Conservation (phyloP, 2,113 vertebrate species). For the Caranx melampygus region DNA sequence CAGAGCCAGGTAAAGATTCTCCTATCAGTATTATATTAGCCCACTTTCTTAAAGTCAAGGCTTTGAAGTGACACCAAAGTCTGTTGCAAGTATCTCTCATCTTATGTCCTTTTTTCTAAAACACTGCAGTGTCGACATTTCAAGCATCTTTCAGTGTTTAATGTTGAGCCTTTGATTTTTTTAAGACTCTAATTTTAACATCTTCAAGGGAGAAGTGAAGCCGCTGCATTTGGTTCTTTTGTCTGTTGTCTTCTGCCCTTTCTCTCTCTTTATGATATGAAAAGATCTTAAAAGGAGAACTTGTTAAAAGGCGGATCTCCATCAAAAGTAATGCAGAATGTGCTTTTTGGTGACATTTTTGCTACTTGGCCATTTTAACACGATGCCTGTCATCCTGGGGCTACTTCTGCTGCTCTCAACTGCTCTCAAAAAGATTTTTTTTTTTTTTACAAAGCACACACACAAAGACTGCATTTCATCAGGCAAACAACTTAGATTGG, state of each 20-base stretch:
- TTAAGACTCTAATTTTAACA: conserved; percentile 84
- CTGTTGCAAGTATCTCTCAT: conserved; percentile 81
- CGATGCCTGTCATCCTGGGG: conserved; percentile 71
- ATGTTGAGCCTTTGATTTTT: conserved; percentile 83
- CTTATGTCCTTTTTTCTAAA: conserved; percentile 78
- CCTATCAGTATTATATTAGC: conserved; percentile 77
- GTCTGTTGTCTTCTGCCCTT: conserved; percentile 80
- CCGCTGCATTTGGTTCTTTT: conserved; percentile 79
- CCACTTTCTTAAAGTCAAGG: conserved; percentile 77
- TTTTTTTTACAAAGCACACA: conserved; percentile 60
- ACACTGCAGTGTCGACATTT: conserved; percentile 82
- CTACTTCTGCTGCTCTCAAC: conserved; percentile 60
- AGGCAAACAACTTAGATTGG: conserved; percentile 75
- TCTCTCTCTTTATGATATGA: conserved; percentile 69
- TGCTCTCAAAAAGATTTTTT: conserved; percentile 52
- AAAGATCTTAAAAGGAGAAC: conserved; percentile 74
- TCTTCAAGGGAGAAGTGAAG: conserved; percentile 81
- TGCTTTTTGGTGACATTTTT: conserved; percentile 75
- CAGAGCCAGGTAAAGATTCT: conserved; percentile 75
- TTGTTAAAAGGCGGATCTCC: conserved; percentile 79
- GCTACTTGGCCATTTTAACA: conserved; percentile 78
- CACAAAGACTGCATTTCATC: conserved; percentile 70
- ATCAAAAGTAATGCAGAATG: conserved; percentile 75
- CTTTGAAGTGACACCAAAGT: conserved; percentile 86
- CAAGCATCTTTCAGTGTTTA: conserved; percentile 80